Evolutionary conservation across 37 sponge, comb jelly and placozoan genomes (phyloP), one percentile per base, ranked within the genome.

Genomic region (Hexactinellida sp.): DNA sequence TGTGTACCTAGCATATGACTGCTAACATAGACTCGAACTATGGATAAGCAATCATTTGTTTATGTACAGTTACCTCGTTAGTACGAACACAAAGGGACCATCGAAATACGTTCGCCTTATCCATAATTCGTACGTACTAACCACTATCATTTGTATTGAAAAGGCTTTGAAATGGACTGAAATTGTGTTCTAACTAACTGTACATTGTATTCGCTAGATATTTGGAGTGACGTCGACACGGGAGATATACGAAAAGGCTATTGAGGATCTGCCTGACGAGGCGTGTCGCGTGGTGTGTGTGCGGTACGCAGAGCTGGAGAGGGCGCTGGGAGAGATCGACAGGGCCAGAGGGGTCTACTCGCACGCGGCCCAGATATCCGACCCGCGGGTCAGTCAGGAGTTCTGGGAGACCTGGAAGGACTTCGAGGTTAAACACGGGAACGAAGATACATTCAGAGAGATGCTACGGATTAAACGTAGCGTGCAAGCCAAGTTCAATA

Each of bases 401-500:
- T 96, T 88, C 83, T 96, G 94, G 95, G 92, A 94, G 91, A 88
- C 89, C 21, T 98, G 99, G 99, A 94, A 98, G 71, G 94, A 91
- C 84, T 98, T 95, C 91, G 99, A 98, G 82, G 96, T 98, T 38
- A 85, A 85, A 54, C 93, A 98, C 88, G 99, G 99, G 38, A 98
- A 95, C 82, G 99, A 98, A 89, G 99, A 98, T 84, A 95, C 99
- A 25, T 98, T 95, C 84, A 87, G 96, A 37, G 99, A 98, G 87
- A 95, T 98, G 99, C 90, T 98, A 84, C 89, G 99, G 10, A 95
- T 98, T 36, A 98, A 98, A 86, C 92, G 99, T 24, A 98, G 96
- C 39, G 91, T 98, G 1, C 96, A 95, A 55, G 99, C 96, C n/a
- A 93, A 98, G 89, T 98, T 55, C 84, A 98, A 94, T 89, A 98